These are phyloP conservation scores for Periophthalmus modestus DNA, from an alignment of 2,113 vertebrate genomes.

Conservation along the genomic window DNA sequence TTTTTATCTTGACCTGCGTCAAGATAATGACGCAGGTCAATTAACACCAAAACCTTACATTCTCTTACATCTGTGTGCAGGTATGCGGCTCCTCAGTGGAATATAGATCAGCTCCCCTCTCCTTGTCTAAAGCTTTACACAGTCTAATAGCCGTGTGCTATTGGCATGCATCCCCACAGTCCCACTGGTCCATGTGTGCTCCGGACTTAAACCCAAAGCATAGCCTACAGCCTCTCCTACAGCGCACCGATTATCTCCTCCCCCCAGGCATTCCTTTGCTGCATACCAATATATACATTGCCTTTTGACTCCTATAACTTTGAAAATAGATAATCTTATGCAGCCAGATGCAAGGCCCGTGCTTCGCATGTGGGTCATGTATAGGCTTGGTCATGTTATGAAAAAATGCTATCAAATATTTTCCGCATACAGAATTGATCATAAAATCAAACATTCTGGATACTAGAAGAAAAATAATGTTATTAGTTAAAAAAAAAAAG, in stretches of 20 bases:
- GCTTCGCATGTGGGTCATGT: neutral
- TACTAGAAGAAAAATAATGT: too few relatives aligned
- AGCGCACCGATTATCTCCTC: slow-evolving; percentile 44
- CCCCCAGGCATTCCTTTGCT: slow-evolving; percentile 36
- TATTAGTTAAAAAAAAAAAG: too few relatives aligned
- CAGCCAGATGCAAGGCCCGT: slow-evolving; percentile 34
- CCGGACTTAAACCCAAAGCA: slow-evolving; percentile 24
- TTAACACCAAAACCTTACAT: too few relatives aligned
- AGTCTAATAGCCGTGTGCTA: slow-evolving; percentile 27
- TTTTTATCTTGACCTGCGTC: too few relatives aligned
- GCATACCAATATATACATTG: neutral
- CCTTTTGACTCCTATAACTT: slow-evolving; percentile 24
- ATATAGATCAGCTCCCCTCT: neutral
- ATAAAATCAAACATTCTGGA: neutral
- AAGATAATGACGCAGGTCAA: too few relatives aligned
- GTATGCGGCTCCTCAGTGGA: neutral
- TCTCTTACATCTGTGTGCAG: neutral
- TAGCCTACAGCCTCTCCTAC: slow-evolving; percentile 28
- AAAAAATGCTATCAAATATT: neutral
- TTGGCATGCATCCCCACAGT: slow-evolving; percentile 45
- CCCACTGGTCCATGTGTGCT: slow-evolving; percentile 24
- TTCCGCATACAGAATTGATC: too few relatives aligned
- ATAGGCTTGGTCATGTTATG: neutral
- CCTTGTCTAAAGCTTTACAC: slow-evolving; percentile 1
- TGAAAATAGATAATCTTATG: slow-evolving; percentile 47